Conservation (phyloP, 2,888 invertebrate genomes). For the Zaprionus lineosus region DNA sequence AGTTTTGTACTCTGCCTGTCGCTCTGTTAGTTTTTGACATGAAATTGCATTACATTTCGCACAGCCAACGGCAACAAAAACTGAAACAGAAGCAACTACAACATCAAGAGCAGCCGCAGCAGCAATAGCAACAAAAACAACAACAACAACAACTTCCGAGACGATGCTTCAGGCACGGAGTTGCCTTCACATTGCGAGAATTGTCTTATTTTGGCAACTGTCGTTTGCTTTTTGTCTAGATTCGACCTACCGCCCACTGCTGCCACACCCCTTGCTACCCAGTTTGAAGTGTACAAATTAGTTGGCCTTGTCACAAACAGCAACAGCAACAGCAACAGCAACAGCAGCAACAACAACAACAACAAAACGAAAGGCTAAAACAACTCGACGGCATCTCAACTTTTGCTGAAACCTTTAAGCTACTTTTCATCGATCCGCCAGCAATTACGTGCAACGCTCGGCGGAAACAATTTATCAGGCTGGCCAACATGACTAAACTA, state of each 20-base stretch:
- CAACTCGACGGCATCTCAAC: slow-evolving; percentile 25
- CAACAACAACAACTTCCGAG: neutral
- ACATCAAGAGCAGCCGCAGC: slow-evolving; percentile 7
- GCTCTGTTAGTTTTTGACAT: slow-evolving; percentile 76
- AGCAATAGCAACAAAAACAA: slow-evolving; percentile 6
- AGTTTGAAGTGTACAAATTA: slow-evolving; percentile 74
- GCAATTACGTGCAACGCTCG: slow-evolving; percentile 72
- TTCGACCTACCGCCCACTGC: neutral
- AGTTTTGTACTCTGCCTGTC: slow-evolving; percentile 65
- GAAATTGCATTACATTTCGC: slow-evolving; percentile 77
- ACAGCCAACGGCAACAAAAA: slow-evolving; percentile 39
- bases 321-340: slow-evolving; percentile 31
- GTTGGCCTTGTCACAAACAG: slow-evolving; percentile 68
- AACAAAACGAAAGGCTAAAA: slow-evolving; percentile 18
- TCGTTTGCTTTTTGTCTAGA: slow-evolving; percentile 63
- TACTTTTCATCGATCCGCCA: slow-evolving; percentile 71
- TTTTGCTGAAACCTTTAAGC: slow-evolving; percentile 57
- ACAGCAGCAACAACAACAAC: slow-evolving; percentile 19
- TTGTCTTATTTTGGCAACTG: slow-evolving; percentile 78
- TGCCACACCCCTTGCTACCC: slow-evolving; percentile 2
- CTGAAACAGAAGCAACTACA: slow-evolving; percentile 5
- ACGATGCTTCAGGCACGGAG: slow-evolving; percentile 25
- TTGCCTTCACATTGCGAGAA: slow-evolving; percentile 52
- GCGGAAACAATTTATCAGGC: slow-evolving; percentile 75
- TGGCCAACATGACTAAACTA: slow-evolving; percentile 65